Conservation (phyloP, 2,113 vertebrate genomes). For the Delphinus delphis region DNA sequence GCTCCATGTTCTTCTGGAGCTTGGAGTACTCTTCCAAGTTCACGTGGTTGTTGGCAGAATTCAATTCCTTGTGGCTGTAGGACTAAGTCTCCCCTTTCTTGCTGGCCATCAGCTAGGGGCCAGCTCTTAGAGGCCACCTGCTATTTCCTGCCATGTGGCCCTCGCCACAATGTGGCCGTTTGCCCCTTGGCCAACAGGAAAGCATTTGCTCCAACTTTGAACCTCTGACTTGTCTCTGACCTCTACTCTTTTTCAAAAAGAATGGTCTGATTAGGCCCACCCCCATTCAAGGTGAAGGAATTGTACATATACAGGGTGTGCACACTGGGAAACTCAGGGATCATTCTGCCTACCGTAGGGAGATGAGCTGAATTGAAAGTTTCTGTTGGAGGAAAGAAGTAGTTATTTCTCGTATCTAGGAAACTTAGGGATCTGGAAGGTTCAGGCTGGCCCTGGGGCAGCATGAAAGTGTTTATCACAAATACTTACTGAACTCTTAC, state of each 20-base stretch:
- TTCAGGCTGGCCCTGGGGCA: neutral
- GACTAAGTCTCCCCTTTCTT: neutral
- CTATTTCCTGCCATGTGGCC: neutral
- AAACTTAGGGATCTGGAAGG: neutral
- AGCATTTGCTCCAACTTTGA: neutral
- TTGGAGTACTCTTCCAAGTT: neutral
- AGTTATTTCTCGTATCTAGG: neutral
- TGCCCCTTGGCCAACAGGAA: neutral
- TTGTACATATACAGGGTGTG: no score
- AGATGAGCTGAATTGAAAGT: neutral
- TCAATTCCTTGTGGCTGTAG: neutral
- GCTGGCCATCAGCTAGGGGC: neutral
- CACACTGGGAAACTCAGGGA: neutral
- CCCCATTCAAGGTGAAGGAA: neutral
- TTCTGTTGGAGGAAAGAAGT: neutral
- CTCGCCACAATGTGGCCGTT: neutral
- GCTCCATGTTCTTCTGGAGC: neutral
- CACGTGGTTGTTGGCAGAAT: neutral
- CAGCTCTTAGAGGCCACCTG: neutral
- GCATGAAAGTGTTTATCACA: neutral
- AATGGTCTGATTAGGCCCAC: neutral
- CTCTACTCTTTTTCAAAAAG: neutral
- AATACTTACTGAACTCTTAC: neutral
- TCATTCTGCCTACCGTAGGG: neutral
- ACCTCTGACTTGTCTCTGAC: neutral